Evolutionary conservation across 2,888 invertebrate species (phyloP), one percentile per base, ranked within the genome.

Genomic region (Leucoptera coffeella): DNA sequence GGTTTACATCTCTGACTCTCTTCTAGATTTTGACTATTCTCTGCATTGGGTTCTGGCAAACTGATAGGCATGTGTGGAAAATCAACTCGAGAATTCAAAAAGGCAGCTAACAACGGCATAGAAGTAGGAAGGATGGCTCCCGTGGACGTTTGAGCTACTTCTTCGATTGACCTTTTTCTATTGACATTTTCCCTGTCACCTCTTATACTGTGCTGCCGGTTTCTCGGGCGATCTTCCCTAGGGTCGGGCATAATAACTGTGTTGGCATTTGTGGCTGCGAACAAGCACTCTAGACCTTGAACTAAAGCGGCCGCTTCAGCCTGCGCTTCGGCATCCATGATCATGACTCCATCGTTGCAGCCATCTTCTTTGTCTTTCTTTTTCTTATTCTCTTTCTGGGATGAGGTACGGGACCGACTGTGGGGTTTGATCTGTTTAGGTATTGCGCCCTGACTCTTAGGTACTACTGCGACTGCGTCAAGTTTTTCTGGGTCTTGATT

Each of bases 371-470:
- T 64, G 30, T 55, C 67, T 36, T 47, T 64, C 39, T 55, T 50
- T 47, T 61, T 65, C 46, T 69, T 71, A 48, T 72, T 73, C 47
- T 73, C 72, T 47, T 73, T 72, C 29, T 77, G 72, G 7, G 77
- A 77, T 15, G 77, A 77, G 36, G 75, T 57, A 41, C 75, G 47
- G 41, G 71, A 49, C 56, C 75, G 50, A 37, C 61, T 59, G 56
- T 62, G 60, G 58, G 67, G 69, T 67, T 65, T 72, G 41, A 69
- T 58, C 54, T 80, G 80, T 52, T 85, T 82, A 30, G 81, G 82
- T 50, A 80, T 81, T 33, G 81, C 82, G 31, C 83, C 83, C 41
- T 82, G 73, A 49, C 79, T 80, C 50, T 78, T 76, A 50, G 78
- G 73, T 38, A 56, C 57, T 41, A 58, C 74, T 36, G 48, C 62